Percentiles rank a stretch among this genome's conserved stretches.
Conservation (phyloP, 2,888 invertebrate genomes). For the Drosophila macrospina region DNA sequence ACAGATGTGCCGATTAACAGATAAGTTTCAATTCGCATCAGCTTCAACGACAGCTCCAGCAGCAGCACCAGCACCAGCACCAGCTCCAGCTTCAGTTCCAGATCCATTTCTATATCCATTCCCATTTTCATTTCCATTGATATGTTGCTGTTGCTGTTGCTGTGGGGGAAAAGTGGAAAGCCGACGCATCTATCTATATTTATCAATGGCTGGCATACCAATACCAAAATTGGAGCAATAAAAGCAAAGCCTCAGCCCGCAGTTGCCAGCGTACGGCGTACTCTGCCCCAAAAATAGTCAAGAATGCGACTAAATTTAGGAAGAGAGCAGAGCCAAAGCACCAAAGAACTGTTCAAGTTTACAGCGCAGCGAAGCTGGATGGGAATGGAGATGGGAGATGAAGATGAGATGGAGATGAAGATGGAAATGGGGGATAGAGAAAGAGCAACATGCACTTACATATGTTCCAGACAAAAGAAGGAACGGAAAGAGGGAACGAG, state of each 20-base stretch:
- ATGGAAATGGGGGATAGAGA: background rate
- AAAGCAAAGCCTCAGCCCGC: constrained; percentile 65
- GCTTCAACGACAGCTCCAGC: background rate
- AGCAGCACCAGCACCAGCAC: too few species aligned
- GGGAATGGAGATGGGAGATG: too few species aligned
- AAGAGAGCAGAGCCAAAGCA: constrained; percentile 25
- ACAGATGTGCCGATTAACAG: constrained; percentile 80
- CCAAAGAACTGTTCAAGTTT: constrained; percentile 40
- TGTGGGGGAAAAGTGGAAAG: constrained; percentile 16
- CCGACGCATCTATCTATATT: constrained; percentile 61
- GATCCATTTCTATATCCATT: constrained; percentile 13
- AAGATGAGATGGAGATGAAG: too few species aligned
- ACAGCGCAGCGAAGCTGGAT: constrained; percentile 22
- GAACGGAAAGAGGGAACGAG: too few species aligned
- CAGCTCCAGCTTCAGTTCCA: constrained; percentile 4
- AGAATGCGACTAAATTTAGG: constrained; percentile 79
- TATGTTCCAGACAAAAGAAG: constrained; percentile 61
- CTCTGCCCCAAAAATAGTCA: constrained; percentile 59
- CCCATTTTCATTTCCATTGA: constrained; percentile 52
- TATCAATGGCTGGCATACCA: constrained; percentile 76
- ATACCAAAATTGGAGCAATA: constrained; percentile 80
- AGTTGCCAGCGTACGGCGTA: constrained; percentile 50
- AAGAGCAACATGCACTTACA: constrained; percentile 62
- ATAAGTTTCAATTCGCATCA: constrained; percentile 71
- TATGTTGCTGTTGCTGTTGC: constrained; percentile 26